A percentile compares a stretch with the other conserved stretches of the same genome.
These are phyloP conservation scores for Ochotona curzoniae DNA, from an alignment of 2,113 vertebrate genomes.

Conservation along the genomic window DNA sequence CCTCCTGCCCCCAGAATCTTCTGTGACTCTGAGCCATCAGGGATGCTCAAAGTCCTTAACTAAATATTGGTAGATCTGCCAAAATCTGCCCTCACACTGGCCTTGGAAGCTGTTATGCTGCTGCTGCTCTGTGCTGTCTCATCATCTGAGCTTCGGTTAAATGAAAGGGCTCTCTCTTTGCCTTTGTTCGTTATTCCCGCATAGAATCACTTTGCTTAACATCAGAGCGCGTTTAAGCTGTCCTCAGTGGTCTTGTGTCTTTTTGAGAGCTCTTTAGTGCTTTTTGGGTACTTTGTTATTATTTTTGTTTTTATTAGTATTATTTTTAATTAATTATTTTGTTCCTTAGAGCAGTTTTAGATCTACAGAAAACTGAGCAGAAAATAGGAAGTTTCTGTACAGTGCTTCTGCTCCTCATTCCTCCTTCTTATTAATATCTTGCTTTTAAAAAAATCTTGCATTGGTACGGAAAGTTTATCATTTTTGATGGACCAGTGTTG, in stretches of 20 bases:
- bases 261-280: neutral
- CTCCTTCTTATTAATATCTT: neutral
- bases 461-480: neutral
- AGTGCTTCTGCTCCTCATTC: neutral
- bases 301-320: neutral
- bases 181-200: neutral
- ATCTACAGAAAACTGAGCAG: conserved; percentile 13
- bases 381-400: neutral
- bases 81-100: neutral
- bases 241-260: neutral
- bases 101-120: neutral
- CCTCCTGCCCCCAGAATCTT: neutral
- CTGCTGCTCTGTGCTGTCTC: too few relatives aligned
- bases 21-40: neutral
- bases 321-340: neutral
- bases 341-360: conserved; percentile 14
- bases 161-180: neutral
- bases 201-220: neutral
- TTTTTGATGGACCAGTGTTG: neutral
- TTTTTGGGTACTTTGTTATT: neutral
- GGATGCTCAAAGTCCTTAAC: neutral
- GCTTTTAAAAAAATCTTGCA: neutral
- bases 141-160: neutral
- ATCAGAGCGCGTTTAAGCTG: neutral
- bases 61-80: neutral